Base-by-base conservation (phyloP, 1,140 invertebrate species). In the Zaprionus nigranus region DNA sequence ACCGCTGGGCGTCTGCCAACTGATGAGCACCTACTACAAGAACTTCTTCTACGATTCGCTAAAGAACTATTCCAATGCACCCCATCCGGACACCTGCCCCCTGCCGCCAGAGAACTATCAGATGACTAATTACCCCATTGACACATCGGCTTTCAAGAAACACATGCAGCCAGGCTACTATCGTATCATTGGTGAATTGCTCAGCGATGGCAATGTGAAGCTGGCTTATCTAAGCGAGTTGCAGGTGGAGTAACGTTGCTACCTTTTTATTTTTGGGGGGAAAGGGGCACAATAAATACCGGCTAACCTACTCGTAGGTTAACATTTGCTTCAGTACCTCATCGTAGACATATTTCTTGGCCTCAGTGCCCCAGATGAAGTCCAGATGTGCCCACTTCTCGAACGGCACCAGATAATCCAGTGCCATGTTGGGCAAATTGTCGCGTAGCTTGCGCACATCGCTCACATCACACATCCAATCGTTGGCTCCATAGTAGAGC, bases 301-400 rank as follows among this genome's bases (percentile, higher is more conserved):
- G 20, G 3, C 12, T 51, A 58, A 56, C 34, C 40, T 79, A 91
- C 69, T 81, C 78, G 57, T 91, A 86, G 11, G 34, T 43, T 20
- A 7, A 1, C 85, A 92, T 92, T 66, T 92, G 82, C 57, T 68
- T 72, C n/a, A 92, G 46, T 11, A 92, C 60, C 49, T 95, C 92
- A 87, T 90, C 85, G 79, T 96, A 96, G 0, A 96, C 90, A 7
- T 95, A 91, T 65, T 92, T 92, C 74, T 94, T 94, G 2, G 94
- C 94, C 66, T 95, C 94, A 22, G 93, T 94, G 1, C 95, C 95
- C 93, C 94, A 96, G 75, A 95, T 94, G 93, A 96, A 96, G 91
- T 96, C 96, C 79, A 96, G 93, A 86, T 96, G 95, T 79, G 95
- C 96, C 93, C 96, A 97, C 46, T 94, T 93, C 26, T 93, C 88